Percentiles rank a stretch among this genome's conserved stretches.
These are phyloP conservation scores for Anticlea derivata DNA, from an alignment of 2,888 invertebrate genomes.

Conservation along the genomic window DNA sequence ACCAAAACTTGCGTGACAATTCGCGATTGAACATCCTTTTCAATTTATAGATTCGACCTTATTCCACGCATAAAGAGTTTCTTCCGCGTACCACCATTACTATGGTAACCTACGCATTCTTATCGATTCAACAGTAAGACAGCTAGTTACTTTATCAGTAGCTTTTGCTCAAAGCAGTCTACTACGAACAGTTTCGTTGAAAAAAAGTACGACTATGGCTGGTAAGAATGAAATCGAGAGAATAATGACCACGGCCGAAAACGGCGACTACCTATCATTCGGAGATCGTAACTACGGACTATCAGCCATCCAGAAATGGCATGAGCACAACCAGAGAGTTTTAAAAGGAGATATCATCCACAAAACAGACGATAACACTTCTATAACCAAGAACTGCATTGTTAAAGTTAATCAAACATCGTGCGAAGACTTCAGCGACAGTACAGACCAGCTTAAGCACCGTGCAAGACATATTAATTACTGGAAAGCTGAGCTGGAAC, in stretches of 20 bases:
- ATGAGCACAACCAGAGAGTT: constrained; percentile 64
- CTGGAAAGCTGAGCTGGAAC: constrained; percentile 73
- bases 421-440: constrained; percentile 67
- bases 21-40: background rate
- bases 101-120: constrained; percentile 12
- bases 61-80: background rate
- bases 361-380: constrained; percentile 69
- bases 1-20: constrained; percentile 9
- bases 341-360: constrained; percentile 72
- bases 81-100: constrained; percentile 6
- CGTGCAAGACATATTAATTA: constrained; percentile 73
- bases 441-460: constrained; percentile 69
- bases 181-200: too few species aligned
- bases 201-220: constrained; percentile 8
- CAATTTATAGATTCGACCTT: constrained; percentile 8
- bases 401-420: constrained; percentile 75
- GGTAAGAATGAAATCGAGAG: constrained; percentile 13
- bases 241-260: constrained; percentile 57
- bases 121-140: constrained; percentile 4
- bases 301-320: constrained; percentile 64
- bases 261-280: constrained; percentile 67
- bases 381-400: constrained; percentile 73
- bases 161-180: background rate
- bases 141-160: background rate
- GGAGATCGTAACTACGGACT: constrained; percentile 61